These are phyloP conservation scores for Pachycephala philippinensis DNA, from an alignment of 2,113 vertebrate genomes.

Conservation along the genomic window DNA sequence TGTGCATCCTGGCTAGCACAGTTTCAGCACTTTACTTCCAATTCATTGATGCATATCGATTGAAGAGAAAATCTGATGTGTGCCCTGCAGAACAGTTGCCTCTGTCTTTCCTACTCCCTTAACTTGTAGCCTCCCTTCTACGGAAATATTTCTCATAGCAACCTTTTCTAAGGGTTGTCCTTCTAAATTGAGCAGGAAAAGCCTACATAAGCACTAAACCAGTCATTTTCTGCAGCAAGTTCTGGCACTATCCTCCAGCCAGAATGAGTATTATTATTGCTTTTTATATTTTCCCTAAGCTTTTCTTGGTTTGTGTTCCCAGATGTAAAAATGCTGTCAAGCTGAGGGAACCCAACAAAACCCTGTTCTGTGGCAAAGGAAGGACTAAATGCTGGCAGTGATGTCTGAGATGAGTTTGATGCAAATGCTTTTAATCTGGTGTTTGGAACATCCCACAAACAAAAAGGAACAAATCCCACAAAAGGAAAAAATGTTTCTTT, in stretches of 20 bases:
- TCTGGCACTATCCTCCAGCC: not conserved
- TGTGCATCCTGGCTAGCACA: not conserved
- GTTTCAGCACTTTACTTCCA: not conserved
- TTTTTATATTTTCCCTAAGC: not conserved
- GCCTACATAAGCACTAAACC: not conserved
- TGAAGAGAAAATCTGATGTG: not conserved
- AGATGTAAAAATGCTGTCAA: not conserved
- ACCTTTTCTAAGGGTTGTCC: not conserved
- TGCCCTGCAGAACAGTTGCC: not conserved
- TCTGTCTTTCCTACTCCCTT: not conserved
- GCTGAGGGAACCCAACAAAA: not conserved
- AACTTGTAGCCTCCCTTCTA: not conserved
- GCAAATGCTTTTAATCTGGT: conserved; percentile 13
- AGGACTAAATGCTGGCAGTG: not conserved
- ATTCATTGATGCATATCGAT: not conserved
- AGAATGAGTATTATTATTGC: not conserved
- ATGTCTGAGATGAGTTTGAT: not conserved
- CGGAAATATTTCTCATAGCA: not conserved
- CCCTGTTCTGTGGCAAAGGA: not conserved
- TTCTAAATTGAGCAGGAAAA: not conserved
- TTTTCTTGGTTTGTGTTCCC: not conserved
- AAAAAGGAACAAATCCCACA: not conserved
- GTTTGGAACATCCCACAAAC: not conserved
- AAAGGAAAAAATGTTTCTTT: not conserved
- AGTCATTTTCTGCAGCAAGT: not conserved